A percentile compares a stretch with the other conserved stretches of the same genome.
Evolutionary conservation across 2,113 vertebrate species (phyloP).

Genomic region (Scytalopus superciliaris): DNA sequence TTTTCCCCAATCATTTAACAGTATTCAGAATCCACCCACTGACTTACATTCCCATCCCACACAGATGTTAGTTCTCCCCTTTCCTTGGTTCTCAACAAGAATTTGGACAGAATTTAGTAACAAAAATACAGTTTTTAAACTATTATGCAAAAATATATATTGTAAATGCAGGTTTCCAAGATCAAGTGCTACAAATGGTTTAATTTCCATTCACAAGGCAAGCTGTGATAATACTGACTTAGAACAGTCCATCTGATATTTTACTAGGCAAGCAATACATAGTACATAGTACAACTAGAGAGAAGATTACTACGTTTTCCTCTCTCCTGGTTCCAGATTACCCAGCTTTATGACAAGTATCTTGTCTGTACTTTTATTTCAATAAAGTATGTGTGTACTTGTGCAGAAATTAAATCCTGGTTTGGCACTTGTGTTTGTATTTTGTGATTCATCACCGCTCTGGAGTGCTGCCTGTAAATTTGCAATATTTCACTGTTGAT

Average conservation of each 20-base stretch:
- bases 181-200: neutral
- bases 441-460: slow-evolving; percentile 6
- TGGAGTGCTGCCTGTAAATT: slow-evolving; percentile 9
- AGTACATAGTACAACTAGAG: neutral
- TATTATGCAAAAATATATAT: neutral
- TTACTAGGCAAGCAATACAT: neutral
- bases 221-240: neutral
- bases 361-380: neutral
- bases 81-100: slow-evolving; percentile 42
- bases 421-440: neutral
- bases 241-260: neutral
- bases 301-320: neutral
- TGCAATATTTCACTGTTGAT: slow-evolving; percentile 2
- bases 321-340: neutral
- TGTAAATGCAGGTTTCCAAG: slow-evolving; percentile 8
- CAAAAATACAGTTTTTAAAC: neutral
- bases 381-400: neutral
- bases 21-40: slow-evolving; percentile 74
- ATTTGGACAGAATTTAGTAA: neutral
- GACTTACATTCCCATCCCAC: slow-evolving; percentile 78
- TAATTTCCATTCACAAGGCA: neutral
- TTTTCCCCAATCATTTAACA: slow-evolving; percentile 66
- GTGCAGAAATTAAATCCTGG: neutral
- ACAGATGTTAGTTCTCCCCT: slow-evolving; percentile 73
- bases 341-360: neutral